phyloP scores from a whole-genome alignment of 2,888 invertebrate species.

The Agrochola circellaris region DNA sequence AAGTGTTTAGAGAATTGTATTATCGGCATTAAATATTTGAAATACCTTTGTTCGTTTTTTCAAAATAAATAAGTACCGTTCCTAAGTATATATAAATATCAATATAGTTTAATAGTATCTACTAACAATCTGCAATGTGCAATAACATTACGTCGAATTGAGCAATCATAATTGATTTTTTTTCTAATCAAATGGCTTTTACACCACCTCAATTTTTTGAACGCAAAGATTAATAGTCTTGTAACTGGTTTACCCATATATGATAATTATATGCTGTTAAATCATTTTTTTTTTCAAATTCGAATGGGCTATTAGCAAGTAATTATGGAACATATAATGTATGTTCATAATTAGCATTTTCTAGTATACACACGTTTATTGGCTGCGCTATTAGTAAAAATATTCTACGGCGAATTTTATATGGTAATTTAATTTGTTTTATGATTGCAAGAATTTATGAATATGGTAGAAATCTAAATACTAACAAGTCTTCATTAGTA shows the following conservation, averaged over 20 bases:
- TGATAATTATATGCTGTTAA: constrained; percentile 57
- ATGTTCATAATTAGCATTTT: constrained; percentile 64
- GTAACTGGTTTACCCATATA: constrained; percentile 43
- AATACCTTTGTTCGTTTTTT: neutral
- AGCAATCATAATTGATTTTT: neutral
- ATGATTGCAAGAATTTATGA: constrained; percentile 29
- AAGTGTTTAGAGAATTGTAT: neutral
- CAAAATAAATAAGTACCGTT: neutral
- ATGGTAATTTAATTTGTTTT: constrained; percentile 45
- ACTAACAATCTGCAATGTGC: neutral
- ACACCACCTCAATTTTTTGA: constrained; percentile 11
- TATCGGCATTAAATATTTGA: neutral
- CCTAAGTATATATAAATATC: neutral
- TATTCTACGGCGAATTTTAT: constrained; percentile 41
- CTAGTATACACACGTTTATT: constrained; percentile 45
- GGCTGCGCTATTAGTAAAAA: constrained; percentile 38
- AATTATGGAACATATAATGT: constrained; percentile 62
- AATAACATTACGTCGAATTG: neutral
- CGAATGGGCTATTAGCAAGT: constrained; percentile 58
- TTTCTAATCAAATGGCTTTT: constrained; percentile 9
- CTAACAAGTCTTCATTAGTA: constrained; percentile 42
- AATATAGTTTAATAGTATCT: neutral
- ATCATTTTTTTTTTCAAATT: constrained; percentile 42
- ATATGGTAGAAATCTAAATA: constrained; percentile 27
- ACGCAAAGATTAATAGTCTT: constrained; percentile 33